Evolutionary conservation across 2,113 vertebrate species (phyloP).

Genomic region (Chunga burmeisteri): DNA sequence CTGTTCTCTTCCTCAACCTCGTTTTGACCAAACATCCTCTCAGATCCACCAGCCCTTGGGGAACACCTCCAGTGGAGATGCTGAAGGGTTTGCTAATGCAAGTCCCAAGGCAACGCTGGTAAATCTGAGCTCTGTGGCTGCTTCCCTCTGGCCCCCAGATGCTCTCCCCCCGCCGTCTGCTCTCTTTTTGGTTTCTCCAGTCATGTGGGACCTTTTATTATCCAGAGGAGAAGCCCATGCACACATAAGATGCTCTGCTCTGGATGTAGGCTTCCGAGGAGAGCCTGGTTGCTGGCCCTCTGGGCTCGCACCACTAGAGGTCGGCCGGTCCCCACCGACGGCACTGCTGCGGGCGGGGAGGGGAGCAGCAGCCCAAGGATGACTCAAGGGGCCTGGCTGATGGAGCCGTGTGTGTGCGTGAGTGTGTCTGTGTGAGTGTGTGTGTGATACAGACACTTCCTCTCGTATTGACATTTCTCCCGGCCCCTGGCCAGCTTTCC

Average conservation of each 20-base stretch:
- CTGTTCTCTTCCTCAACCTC: background rate
- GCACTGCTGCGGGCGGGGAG: background rate
- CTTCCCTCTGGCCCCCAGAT: background rate
- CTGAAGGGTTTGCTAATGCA: background rate
- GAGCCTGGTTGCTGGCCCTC: background rate
- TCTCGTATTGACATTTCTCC: background rate
- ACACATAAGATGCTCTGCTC: background rate
- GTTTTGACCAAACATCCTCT: background rate
- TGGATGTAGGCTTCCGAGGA: background rate
- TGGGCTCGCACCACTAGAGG: constrained; percentile 51
- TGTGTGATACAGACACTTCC: constrained; percentile 24
- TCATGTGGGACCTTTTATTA: background rate
- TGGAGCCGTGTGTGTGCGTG: background rate
- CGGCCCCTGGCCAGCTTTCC: background rate
- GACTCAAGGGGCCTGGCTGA: background rate
- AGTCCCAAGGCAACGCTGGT: background rate
- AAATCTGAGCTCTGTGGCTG: background rate
- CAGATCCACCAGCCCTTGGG: background rate
- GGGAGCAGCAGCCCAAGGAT: background rate
- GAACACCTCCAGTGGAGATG: background rate
- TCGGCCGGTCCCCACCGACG: constrained; percentile 36
- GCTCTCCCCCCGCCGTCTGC: background rate
- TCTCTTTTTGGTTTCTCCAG: background rate
- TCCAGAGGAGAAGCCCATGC: accelerated
- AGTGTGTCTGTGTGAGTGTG: background rate